These are phyloP conservation scores for Dryas iulia DNA, from an alignment of 1,140 invertebrate genomes.

Conservation along the genomic window DNA sequence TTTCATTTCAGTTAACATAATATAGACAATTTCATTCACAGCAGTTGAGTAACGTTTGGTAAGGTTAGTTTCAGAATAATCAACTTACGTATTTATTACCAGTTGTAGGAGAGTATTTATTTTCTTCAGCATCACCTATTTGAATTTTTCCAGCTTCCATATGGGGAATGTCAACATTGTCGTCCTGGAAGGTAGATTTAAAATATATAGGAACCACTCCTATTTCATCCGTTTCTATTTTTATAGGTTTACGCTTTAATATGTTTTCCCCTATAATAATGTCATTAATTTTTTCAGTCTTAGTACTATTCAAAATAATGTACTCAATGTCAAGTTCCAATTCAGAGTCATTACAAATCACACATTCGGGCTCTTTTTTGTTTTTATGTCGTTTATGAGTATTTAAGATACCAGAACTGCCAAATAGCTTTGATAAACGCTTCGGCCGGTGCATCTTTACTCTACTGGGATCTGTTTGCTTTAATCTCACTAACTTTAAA, in stretches of 20 bases:
- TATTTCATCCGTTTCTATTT: conserved; percentile 27
- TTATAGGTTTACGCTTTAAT: conserved; percentile 40
- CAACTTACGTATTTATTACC: conserved; percentile 2
- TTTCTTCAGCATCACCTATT: background rate
- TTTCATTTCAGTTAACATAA: too few species aligned
- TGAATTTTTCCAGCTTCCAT: too few species aligned
- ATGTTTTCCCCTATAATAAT: conserved; percentile 60
- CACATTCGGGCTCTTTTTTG: conserved; percentile 28
- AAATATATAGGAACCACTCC: conserved; percentile 38
- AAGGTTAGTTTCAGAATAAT: too few species aligned
- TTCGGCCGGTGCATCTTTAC: conserved; percentile 22
- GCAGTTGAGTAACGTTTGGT: too few species aligned
- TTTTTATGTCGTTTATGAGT: conserved; percentile 33
- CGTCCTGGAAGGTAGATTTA: conserved; percentile 36
- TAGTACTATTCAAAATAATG: conserved; percentile 27
- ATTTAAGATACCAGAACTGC: conserved; percentile 19
- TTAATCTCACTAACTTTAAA: conserved; percentile 44
- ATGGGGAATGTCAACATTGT: background rate
- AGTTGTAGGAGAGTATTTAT: background rate
- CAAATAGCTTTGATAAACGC: conserved; percentile 30
- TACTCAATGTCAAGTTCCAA: conserved; percentile 47
- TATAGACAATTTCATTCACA: too few species aligned
- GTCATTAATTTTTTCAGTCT: conserved; percentile 27
- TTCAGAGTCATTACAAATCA: conserved; percentile 45
- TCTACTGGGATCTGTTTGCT: conserved; percentile 30